Conservation (phyloP, 37 sponge, comb jelly and placozoan genomes). For the Diacarnus erythraeanus region DNA sequence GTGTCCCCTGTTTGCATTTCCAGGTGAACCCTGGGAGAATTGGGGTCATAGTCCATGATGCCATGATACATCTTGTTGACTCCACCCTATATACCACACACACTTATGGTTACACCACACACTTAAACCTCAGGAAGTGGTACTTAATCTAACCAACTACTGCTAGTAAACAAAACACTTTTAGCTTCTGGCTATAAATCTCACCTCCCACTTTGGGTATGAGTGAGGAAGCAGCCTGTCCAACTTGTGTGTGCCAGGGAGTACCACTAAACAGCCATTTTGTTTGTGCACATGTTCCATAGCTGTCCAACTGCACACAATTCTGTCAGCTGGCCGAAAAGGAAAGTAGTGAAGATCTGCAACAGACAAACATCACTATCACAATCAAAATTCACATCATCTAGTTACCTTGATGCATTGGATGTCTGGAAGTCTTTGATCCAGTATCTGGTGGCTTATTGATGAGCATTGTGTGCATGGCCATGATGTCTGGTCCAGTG, state of each 20-base stretch:
- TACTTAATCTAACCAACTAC: too few species aligned
- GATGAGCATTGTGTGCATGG: constrained; percentile 95
- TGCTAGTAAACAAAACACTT: too few species aligned
- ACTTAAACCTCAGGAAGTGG: background rate
- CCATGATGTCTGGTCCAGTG: constrained; percentile 81
- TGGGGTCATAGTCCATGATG: constrained; percentile 45
- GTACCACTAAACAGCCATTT: constrained; percentile 90
- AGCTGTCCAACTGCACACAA: constrained; percentile 93
- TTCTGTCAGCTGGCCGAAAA: constrained; percentile 85
- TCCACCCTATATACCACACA: constrained; percentile 68
- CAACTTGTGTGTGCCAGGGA: constrained; percentile 82
- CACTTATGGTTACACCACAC: background rate
- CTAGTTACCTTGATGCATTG: constrained; percentile 89
- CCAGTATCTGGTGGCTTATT: constrained; percentile 95
- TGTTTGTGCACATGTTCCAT: constrained; percentile 80
- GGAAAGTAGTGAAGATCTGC: constrained; percentile 81
- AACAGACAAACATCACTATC: too few species aligned
- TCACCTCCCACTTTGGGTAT: constrained; percentile 91
- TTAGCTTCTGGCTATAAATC: too few species aligned
- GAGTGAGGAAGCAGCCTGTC: constrained; percentile 58
- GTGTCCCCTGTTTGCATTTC: constrained; percentile 93
- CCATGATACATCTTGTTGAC: constrained; percentile 95
- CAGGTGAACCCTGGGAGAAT: constrained; percentile 55
- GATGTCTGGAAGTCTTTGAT: constrained; percentile 77
- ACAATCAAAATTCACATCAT: too few species aligned